Base-by-base conservation (phyloP, 1,140 invertebrate genomes). In the Aplysia californica region DNA sequence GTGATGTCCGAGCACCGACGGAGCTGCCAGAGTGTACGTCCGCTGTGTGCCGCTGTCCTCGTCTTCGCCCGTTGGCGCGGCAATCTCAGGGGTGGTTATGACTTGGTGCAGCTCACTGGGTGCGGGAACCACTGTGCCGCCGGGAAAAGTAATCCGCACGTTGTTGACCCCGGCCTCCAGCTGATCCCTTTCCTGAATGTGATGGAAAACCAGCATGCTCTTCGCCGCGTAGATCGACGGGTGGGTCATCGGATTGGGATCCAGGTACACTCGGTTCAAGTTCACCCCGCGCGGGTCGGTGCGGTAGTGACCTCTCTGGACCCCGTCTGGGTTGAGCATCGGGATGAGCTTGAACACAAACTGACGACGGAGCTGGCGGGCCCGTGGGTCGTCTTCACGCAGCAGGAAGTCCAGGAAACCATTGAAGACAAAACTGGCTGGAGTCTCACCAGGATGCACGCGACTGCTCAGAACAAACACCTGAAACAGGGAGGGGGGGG, bases 291-390 rank as follows among this genome's bases (percentile, higher is more conserved):
- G 91, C 0, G 95, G 95, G 88, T 97, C 96, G 50, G 96, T 97
- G 41, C 96, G 90, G 87, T 97, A 97, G 88, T 96, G 95, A 4
- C 96, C 96, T 66, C 93, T 91, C n/a, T 93, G 93, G 0, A 97
- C 96, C 6, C 96, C 96, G 88, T 98, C 96, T 1, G 96, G 96
- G 90, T 98, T 98, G 64, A 98, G 90, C 92, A 97, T 95, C 1
- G 96, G 96, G 75, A 98, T 94, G 80, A 98, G 89, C 90, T 98
- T 97, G 90, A 98, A 97, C 66, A 98, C 95, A 90, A 96, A 98
- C 87, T 95, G 66, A 95, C 86, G 83, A 26, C 89, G 80, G 35
- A 90, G 79, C 64, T 85, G 75, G 59, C 79, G 79, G 33, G 89
- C 85, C 75, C 89, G 82, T 44, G 84, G 83, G 74, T 91, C 89